Base-by-base conservation (phyloP, 2,888 invertebrate species). In the Pyralis farinalis region DNA sequence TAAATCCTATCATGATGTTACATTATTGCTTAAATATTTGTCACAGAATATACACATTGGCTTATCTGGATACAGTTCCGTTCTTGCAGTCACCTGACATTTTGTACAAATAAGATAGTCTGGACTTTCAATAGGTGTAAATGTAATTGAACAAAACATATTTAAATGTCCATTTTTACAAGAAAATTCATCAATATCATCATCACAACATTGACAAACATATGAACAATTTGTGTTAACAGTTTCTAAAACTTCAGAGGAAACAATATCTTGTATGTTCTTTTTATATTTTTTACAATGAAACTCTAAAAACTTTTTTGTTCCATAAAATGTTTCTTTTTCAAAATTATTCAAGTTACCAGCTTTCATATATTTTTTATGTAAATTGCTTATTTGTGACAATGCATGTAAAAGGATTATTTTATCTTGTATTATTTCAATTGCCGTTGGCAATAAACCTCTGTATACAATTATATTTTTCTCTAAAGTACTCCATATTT, bases 21-120 rank as follows among this genome's bases (percentile, higher is more conserved):
- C 16, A 16, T 16, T 2, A 25, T 25, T 2, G 25, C 25, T 25
- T 37, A 83, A 68, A 53, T 59, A 49, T 37, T 68, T 49, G 64
- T 86, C 86, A 72, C 88, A 88, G 41, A 76, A 79, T 3, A 77
- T 44, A 69, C 88, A 88, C 12, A 57, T 42, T 7, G 73, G 71
- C n/a, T 65, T 63, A 3, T 59, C 47, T 7, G 44, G 3, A 32
- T 44, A 46, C 30, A 84, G 47, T 37, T 85, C 83, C 10, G 45
- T 40, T 35, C 70, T 64, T 6, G 78, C 80, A 3, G 66, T 72
- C 1, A 58, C 41, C 10, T 63, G 57, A 49, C 88, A 88, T 33
- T 63, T 48, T 27, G 54, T 64, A 55, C 88, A 88, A 0, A 64
- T 30, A 1, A 88, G 50, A 50, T 87, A 86, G 37, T 81, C 58